phyloP scores from a whole-genome alignment of 2,797 vertebrate species.

The Podarcis siculus region DNA sequence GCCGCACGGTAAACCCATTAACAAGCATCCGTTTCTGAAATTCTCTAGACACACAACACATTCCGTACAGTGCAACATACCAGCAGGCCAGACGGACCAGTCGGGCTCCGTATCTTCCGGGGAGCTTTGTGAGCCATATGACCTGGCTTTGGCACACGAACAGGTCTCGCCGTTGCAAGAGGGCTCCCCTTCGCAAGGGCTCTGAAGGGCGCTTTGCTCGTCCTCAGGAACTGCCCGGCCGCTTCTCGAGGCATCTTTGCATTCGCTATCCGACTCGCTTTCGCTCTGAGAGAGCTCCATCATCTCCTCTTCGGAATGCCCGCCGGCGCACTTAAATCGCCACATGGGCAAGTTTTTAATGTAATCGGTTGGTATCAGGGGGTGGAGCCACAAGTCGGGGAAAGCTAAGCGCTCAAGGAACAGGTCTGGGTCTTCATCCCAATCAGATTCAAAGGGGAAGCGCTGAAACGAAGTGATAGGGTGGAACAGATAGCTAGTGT shows the following conservation, averaged over 20 bases:
- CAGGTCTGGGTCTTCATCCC: conserved; percentile 94
- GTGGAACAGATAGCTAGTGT: conserved; percentile 93
- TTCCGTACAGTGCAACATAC: conserved; percentile 89
- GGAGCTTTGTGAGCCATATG: conserved; percentile 54
- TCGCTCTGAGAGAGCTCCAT: conserved; percentile 74
- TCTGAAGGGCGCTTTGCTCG: conserved; percentile 38
- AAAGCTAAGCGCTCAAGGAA: conserved; percentile 92
- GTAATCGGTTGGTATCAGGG: conserved; percentile 92
- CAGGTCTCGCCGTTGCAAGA: conserved; percentile 50
- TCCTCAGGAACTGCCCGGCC: conserved; percentile 67
- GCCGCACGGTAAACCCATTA: conserved; percentile 94
- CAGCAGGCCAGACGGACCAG: conserved; percentile 87
- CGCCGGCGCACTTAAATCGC: conserved; percentile 80
- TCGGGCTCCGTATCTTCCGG: conserved; percentile 77
- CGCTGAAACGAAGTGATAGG: conserved; percentile 93
- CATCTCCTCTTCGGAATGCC: conserved; percentile 66
- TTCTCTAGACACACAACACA: conserved; percentile 97
- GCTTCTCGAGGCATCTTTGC: conserved; percentile 62
- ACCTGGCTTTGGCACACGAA: conserved; percentile 58
- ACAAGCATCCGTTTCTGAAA: conserved; percentile 86
- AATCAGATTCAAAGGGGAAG: conserved; percentile 90
- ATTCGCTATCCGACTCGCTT: conserved; percentile 81
- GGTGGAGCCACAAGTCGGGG: conserved; percentile 96
- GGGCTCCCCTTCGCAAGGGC: conserved; percentile 30
- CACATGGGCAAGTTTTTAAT: conserved; percentile 93